Evolutionary conservation across 2,113 vertebrate genomes (phyloP).

Genomic region (Mirounga angustirostris): DNA sequence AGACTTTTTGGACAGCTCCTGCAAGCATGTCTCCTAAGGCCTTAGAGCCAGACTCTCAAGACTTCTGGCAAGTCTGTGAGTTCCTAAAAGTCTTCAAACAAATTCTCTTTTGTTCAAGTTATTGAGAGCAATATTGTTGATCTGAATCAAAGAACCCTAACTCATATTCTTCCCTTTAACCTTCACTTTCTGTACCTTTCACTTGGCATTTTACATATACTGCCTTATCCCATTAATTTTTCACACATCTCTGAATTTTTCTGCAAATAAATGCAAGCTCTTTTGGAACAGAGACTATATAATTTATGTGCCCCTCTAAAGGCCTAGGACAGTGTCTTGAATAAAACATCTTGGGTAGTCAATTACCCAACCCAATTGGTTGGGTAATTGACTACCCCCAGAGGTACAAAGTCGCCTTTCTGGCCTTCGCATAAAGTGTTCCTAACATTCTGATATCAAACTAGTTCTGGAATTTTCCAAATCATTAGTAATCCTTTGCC

Average conservation of each 20-base stretch:
- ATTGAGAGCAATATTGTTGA: not conserved
- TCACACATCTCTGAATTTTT: constrained; percentile 9
- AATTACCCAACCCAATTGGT: not conserved
- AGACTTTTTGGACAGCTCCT: not conserved
- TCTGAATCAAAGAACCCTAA: not conserved
- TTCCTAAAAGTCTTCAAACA: not conserved
- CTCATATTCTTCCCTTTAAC: not conserved
- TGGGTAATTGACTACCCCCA: constrained; percentile 2
- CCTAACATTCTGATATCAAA: constrained; percentile 57
- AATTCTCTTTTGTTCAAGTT: not conserved
- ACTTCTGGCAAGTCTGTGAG: not conserved
- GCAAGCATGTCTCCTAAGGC: not conserved
- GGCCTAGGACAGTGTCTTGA: constrained; percentile 39
- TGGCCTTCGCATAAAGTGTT: constrained; percentile 43
- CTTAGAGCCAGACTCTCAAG: not conserved
- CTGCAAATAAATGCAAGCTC: not conserved
- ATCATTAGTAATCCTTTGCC: constrained; percentile 61
- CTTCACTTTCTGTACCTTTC: not conserved
- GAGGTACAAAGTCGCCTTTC: constrained; percentile 63
- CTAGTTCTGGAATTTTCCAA: constrained; percentile 68
- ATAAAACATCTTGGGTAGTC: constrained; percentile 38
- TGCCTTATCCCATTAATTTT: not conserved
- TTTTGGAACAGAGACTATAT: not conserved
- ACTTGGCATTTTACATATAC: not conserved
- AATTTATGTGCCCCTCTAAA: not conserved